A percentile compares a stretch with the other conserved stretches of the same genome.
These are phyloP conservation scores for Caenorhabditis panamensis DNA, from an alignment of 2,888 invertebrate species.

Conservation along the genomic window DNA sequence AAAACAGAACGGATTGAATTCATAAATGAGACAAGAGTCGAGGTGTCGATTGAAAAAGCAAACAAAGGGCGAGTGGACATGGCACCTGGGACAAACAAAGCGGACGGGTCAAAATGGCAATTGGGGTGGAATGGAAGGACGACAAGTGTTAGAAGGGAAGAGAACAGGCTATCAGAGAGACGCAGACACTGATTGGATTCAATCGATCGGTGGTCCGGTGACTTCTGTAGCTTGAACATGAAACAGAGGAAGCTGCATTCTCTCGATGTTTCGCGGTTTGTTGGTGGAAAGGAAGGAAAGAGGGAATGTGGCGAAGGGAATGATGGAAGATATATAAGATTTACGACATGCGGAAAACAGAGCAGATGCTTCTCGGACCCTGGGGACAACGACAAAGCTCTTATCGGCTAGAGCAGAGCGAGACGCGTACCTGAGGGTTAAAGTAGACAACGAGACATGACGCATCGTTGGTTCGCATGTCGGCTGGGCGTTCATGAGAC, in stretches of 20 bases:
- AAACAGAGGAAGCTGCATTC: constrained; percentile 7
- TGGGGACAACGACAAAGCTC: neutral
- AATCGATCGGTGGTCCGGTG: constrained; percentile 52
- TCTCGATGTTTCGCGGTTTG: constrained; percentile 38
- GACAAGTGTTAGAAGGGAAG: neutral
- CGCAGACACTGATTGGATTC: constrained; percentile 26
- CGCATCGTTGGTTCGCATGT: constrained; percentile 43
- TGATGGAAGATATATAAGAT: neutral
- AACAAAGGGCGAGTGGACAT: constrained; percentile 49
- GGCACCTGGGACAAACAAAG: constrained; percentile 45
- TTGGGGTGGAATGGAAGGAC: neutral
- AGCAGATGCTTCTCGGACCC: constrained; percentile 24
- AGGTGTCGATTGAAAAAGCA: constrained; percentile 39
- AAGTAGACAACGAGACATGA: constrained; percentile 43
- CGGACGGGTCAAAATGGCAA: constrained; percentile 33
- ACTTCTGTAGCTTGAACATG: constrained; percentile 6
- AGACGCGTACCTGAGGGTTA: constrained; percentile 31
- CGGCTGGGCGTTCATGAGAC: constrained; percentile 33
- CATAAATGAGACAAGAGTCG: constrained; percentile 8
- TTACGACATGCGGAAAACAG: neutral
- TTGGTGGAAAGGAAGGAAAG: neutral
- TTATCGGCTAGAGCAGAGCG: neutral
- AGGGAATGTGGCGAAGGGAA: constrained; percentile 9
- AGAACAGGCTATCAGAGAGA: constrained; percentile 28
- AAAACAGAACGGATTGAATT: constrained; percentile 24